A percentile compares a stretch with the other conserved stretches of the same genome.
These are phyloP conservation scores for Phycodurus eques DNA, from an alignment of 2,113 vertebrate species.

Conservation along the genomic window DNA sequence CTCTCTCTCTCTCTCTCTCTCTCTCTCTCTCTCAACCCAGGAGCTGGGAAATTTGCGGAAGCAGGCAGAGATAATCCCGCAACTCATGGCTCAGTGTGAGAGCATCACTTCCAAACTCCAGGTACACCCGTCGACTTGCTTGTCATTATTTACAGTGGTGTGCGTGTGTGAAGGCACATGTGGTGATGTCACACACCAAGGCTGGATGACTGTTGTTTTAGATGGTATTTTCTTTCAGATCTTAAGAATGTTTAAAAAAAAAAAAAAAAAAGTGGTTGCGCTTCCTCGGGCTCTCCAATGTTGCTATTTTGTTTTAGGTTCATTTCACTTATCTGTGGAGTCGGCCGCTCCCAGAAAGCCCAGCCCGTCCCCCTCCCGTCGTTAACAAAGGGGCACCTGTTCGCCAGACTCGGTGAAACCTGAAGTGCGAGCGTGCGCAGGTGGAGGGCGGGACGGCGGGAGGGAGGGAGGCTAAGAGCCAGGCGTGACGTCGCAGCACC, in stretches of 20 bases:
- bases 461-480: conserved; percentile 6
- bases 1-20: too few species aligned
- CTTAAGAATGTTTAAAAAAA: neutral
- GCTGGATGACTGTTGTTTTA: conserved; percentile 33
- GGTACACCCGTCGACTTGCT: conserved; percentile 64
- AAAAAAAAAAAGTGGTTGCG: neutral
- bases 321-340: neutral
- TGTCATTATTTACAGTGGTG: neutral
- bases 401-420: conserved; percentile 40
- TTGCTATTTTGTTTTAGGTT: neutral
- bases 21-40: conserved; percentile 48
- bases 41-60: conserved; percentile 92
- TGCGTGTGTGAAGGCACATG: neutral
- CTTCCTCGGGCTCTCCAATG: neutral
- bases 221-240: conserved; percentile 22
- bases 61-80: conserved; percentile 92
- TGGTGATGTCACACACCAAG: neutral
- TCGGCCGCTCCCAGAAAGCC: conserved; percentile 14
- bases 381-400: conserved; percentile 34
- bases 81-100: conserved; percentile 93
- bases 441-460: neutral
- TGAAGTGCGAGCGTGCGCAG: conserved; percentile 36
- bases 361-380: conserved; percentile 2
- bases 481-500: conserved; percentile 30
- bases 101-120: conserved; percentile 84